Base-by-base conservation (phyloP, 2,888 invertebrate species). In the Venustoraphidia nigricollis region DNA sequence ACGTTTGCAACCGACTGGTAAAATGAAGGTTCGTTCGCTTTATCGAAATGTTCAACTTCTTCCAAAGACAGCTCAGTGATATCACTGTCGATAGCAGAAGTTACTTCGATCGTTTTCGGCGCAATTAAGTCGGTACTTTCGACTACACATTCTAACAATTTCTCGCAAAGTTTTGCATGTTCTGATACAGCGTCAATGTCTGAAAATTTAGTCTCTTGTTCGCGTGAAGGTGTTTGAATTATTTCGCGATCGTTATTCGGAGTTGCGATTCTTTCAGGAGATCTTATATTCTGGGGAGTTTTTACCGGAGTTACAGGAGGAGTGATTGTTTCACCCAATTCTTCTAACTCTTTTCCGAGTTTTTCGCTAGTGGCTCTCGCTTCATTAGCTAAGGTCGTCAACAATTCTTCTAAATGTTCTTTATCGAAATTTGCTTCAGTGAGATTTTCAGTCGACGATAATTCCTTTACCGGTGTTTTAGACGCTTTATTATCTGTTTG, bases 301-400 rank as follows among this genome's bases (percentile, higher is more conserved):
- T 10, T 43, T 42, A 34, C 34, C 45, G 14, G 36, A 10, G 17
- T 47, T 35, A 36, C 17, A 36, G 45, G 45, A 46, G 47, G 45
- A 43, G 40, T 67, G 53, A 68, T 66, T 59, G 70, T 70, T 59
- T 69, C 68, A 54, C 69, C 70, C 44, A 46, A 50, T 51, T 43
- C 42, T 14, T 44, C 42, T 43, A 83, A 65, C 52, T 83, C 82
- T 53, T 76, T 73, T n/a, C 77, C 77, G 57, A 81, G 62, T 56
- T 79, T 77, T 53, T 81, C 79, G 59, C 81, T 83, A 41, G 82
- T 81, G 59, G 82, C 81, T 67, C 79, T 77, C 10, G 84, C 83
- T 71, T 86, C 85, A 59, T 77, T 77, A 10, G 83, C 83, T 51
- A 86, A 71, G 61, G 81, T 78, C 57, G 81, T 79, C 45, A 86